A percentile compares a stretch with the other conserved stretches of the same genome.
Evolutionary conservation across 2,797 vertebrate genomes (phyloP).

Genomic region (Fistularia tabacaria): DNA sequence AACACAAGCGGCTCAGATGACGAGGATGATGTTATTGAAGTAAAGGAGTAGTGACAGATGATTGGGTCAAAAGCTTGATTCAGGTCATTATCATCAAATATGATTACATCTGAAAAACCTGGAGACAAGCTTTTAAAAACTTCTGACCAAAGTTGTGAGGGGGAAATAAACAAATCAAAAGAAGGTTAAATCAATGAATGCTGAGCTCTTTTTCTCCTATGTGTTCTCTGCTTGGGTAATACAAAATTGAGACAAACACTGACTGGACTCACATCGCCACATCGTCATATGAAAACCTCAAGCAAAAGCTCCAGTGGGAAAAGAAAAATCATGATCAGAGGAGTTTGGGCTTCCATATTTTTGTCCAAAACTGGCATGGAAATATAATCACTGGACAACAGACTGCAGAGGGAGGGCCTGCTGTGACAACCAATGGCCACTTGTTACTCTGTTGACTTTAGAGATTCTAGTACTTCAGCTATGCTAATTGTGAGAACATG

Average conservation of each 20-base stretch:
- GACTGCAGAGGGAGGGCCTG: conserved; percentile 55
- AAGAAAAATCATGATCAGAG: conserved; percentile 17
- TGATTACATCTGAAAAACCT: no score
- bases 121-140: not conserved
- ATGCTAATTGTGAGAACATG: conserved; percentile 39
- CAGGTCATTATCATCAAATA: not conserved
- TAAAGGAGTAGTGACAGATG: conserved; percentile 80
- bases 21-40: conserved; percentile 85
- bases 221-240: conserved; percentile 30
- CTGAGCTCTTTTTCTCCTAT: conserved; percentile 20
- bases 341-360: conserved; percentile 59
- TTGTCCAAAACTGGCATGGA: conserved; percentile 43
- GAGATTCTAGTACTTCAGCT: conserved; percentile 53
- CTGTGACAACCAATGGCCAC: conserved; percentile 50
- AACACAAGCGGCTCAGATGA: conserved; percentile 50
- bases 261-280: conserved; percentile 38
- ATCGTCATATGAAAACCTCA: conserved; percentile 42
- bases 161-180: conserved; percentile 17
- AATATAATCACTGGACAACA: conserved; percentile 55
- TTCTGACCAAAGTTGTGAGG: not conserved
- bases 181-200: not conserved
- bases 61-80: conserved; percentile 11
- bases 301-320: conserved; percentile 16
- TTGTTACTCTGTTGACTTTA: conserved; percentile 53
- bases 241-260: not conserved